Evolutionary conservation across 64 coral and sea anemone genomes (phyloP), one percentile per base, ranked within the genome.

Genomic region (Stichodactyla mertensii): DNA sequence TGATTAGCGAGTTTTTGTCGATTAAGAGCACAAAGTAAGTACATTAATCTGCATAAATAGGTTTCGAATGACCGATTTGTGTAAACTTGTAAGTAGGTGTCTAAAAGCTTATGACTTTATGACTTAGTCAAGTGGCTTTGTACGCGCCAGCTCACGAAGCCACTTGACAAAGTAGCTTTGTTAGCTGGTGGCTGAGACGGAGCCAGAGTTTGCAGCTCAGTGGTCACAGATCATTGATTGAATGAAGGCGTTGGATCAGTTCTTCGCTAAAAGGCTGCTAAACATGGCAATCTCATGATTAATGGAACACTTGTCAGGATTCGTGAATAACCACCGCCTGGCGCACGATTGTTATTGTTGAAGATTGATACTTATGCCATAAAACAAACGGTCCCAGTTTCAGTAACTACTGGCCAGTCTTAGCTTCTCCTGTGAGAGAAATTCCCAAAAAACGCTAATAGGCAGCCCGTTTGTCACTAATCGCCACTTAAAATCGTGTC

Each of bases 31-130:
- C 62, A 74, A 27, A 74, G n/a, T 71, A 71, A 31, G 10, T 26
- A 6, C 23, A 23, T 26, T 74, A 74, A 74, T 74, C 69, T 31
- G 22, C 11, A 74, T 4, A 10, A 11, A 74, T 31, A 14, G 22
- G 69, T 74, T 74, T 74, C 24, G 11, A 27, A 74, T 74, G 69
- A 74, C 69, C 27, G 69, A 27, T 74, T 74, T 74, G 24, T 74
- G 69, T 74, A 74, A 8, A 74, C 69, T 74, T 74, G 10, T 74
- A 31, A 74, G 69, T 74, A 31, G 69, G 69, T 74, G 69, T 74
- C 27, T 74, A 74, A 74, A 74, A 27, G 69, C 69, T 74, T 74
- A 27, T 36, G 24, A 74, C 69, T 74, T 74, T 74, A 74, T 74
- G 69, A 74, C 69, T 74, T 74, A 36, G 10, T 74, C 69, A 74